Base-by-base conservation (phyloP, 2,113 vertebrate genomes). In the Steatornis caripensis region DNA sequence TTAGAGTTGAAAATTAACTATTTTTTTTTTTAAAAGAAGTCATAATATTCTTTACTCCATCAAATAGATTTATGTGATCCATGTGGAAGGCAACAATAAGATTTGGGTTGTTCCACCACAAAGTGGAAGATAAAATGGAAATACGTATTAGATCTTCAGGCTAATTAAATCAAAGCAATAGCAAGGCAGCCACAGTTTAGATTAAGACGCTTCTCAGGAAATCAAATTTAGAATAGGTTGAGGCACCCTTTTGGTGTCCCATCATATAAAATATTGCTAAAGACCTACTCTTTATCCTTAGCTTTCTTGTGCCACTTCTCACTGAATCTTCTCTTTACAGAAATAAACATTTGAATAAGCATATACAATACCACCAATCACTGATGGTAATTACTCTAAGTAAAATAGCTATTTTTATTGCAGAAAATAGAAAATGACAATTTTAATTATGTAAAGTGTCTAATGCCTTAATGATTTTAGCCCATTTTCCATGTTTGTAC, bases 271-370 rank as follows among this genome's bases (percentile, higher is more conserved):
- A 72, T 74, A 46, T 39, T 92, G 23, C 51, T 62, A 49, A 84
- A 87, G 4, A 30, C 17, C 18, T 45, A n/a, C 13, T 82, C 36
- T 19, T 69, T 46, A 24, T 66, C 34, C 39, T 61, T 74, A 64
- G 21, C 13, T 80, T 90, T 77, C 71, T 74, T 80, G 10, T 87
- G 34, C 36, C 30, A 30, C 16, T 89, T 93, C 71, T 88, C 62
- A 90, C 69, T 91, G 85, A 83, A 95, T 93, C 57, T 76, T 82
- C 48, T 71, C 46, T 65, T 68, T 34, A 41, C 55, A 81, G 74
- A 93, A 93, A 96, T 86, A 84, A 96, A 79, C 53, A 86, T 93
- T 95, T 96, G 94, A 90, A 93, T 95, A 91, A 96, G 51, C 43
- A n/a, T 48, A 76, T 87, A 92, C 68, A 90, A 74, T 81, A 88